A percentile compares a stretch with the other conserved stretches of the same genome.
Evolutionary conservation across 2,888 invertebrate genomes (phyloP).

Genomic region (Apotomis capreana): DNA sequence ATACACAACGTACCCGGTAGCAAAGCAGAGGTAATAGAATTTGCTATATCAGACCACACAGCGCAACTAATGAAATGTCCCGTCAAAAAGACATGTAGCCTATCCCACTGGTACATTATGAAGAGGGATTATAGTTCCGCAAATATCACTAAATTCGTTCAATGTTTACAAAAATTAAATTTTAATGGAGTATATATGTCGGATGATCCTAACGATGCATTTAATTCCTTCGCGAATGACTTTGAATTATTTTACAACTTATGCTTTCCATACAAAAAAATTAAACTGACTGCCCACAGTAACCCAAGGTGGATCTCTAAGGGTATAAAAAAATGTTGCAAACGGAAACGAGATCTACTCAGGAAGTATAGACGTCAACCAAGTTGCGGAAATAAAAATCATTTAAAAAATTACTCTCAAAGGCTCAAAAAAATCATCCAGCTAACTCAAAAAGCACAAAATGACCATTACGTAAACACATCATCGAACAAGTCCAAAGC

Average conservation of each 20-base stretch:
- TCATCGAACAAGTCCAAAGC: no score
- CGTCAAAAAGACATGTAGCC: background rate
- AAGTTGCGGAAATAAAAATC: no score
- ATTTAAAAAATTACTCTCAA: no score
- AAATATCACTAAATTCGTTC: slow-evolving; percentile 4
- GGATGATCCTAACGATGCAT: slow-evolving; percentile 1
- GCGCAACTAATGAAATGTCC: slow-evolving; percentile 12
- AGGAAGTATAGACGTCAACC: no score
- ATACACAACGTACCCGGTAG: background rate
- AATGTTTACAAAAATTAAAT: background rate
- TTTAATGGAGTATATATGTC: background rate
- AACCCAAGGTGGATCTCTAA: no score
- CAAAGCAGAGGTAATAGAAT: background rate
- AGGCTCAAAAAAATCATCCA: no score
- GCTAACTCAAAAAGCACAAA: no score
- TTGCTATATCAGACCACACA: slow-evolving; percentile 16
- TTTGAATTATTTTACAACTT: background rate
- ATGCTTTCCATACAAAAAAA: slow-evolving; percentile 1
- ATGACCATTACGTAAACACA: no score
- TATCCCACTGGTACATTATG: background rate
- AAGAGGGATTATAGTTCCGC: background rate
- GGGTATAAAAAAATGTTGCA: no score
- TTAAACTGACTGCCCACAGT: no score
- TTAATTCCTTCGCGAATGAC: background rate
- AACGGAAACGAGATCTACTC: no score